These are phyloP conservation scores for Nemurella pictetii DNA, from an alignment of 2,888 invertebrate species.

Conservation along the genomic window DNA sequence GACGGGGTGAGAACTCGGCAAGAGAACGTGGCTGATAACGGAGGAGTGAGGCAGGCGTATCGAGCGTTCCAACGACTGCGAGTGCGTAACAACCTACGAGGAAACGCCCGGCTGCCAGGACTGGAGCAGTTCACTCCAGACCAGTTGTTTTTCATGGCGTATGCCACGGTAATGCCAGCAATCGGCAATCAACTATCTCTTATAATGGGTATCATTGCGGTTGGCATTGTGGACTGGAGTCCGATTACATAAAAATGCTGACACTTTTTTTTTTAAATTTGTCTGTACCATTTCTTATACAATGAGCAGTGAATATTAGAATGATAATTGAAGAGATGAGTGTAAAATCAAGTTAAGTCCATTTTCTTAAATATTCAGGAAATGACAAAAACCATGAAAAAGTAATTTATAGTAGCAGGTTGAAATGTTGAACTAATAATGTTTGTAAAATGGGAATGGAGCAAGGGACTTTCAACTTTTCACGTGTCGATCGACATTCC, in stretches of 20 bases:
- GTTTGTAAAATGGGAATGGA: no score
- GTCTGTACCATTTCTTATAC: not conserved
- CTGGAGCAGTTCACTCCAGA: conserved; percentile 36
- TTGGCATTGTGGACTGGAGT: no score
- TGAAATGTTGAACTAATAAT: no score
- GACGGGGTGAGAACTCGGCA: conserved; percentile 57
- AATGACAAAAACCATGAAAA: no score
- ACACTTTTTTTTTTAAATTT: not conserved
- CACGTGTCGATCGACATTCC: no score
- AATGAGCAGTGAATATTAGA: no score
- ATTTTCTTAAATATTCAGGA: no score
- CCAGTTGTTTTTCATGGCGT: conserved; percentile 40
- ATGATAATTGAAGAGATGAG: no score
- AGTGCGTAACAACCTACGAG: not conserved
- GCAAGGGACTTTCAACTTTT: no score
- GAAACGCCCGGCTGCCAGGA: conserved; percentile 31
- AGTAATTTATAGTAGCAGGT: no score
- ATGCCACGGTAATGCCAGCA: conserved; percentile 29
- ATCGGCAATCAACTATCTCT: not conserved
- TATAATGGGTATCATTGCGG: not conserved
- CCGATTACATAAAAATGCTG: no score
- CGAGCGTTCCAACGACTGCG: conserved; percentile 47
- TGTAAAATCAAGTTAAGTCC: no score
- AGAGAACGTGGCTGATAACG: conserved; percentile 50
- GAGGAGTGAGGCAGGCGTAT: conserved; percentile 50